Evolutionary conservation across 35 echinoderm and acorn worm genomes (phyloP).

Genomic region (Anneissia japonica): DNA sequence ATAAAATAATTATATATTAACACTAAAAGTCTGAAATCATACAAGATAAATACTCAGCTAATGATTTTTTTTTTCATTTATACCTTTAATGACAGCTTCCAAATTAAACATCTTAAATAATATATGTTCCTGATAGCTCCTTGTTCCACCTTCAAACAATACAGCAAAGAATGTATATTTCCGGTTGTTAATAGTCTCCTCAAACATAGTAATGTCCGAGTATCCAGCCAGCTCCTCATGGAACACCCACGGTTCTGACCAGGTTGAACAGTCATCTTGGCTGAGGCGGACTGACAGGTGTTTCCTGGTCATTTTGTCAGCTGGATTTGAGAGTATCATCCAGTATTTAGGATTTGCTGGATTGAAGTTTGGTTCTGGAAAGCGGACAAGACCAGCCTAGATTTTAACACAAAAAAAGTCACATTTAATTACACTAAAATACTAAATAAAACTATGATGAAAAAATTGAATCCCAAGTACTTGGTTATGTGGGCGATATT

Average conservation of each 20-base stretch:
- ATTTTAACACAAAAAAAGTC: too few species aligned
- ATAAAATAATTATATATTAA: too few species aligned
- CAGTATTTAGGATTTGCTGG: neutral
- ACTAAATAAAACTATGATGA: too few species aligned
- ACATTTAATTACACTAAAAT: too few species aligned
- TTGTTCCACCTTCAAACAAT: neutral
- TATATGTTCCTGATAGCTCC: neutral
- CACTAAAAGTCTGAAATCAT: too few species aligned
- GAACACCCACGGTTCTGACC: neutral
- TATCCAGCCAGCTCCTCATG: neutral
- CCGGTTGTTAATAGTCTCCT: neutral
- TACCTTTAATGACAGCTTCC: neutral
- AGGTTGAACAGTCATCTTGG: neutral
- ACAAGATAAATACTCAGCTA: too few species aligned
- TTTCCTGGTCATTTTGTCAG: neutral
- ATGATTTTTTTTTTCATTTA: neutral
- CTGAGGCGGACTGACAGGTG: conserved; percentile 6
- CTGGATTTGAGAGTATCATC: conserved; percentile 10
- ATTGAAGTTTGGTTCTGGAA: neutral
- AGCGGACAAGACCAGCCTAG: conserved; percentile 1
- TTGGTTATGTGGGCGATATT: too few species aligned
- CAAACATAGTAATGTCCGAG: conserved; percentile 7
- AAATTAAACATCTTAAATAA: conserved; percentile 1
- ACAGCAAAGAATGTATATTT: neutral
- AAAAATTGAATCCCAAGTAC: too few species aligned